Percentiles rank a stretch among this genome's conserved stretches.
Evolutionary conservation across 1,140 invertebrate genomes (phyloP).

Genomic region (Arctopsyche grandis): DNA sequence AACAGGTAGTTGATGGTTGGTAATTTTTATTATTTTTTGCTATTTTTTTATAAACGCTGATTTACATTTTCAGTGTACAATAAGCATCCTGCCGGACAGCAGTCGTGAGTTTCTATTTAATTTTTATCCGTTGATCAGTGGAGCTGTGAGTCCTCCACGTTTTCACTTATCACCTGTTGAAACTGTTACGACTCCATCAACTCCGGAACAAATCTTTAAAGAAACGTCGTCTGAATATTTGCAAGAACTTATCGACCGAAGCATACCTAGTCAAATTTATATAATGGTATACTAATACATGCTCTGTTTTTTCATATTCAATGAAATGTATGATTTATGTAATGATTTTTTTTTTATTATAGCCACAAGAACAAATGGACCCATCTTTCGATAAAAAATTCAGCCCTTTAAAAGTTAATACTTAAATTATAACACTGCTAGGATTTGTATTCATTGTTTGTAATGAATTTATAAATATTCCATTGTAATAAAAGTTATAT

Average conservation of each 20-base stretch:
- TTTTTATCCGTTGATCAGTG: constrained; percentile 77
- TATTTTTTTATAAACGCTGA: background rate
- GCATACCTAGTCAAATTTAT: constrained; percentile 48
- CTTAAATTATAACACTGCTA: constrained; percentile 24
- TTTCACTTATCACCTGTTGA: constrained; percentile 70
- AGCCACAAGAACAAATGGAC: constrained; percentile 49
- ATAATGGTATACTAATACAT: constrained; percentile 46
- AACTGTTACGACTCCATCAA: constrained; percentile 59
- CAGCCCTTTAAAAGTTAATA: constrained; percentile 39
- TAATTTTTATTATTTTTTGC: background rate
- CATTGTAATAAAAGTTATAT: background rate
- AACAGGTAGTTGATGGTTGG: constrained; percentile 70
- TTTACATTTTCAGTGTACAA: constrained; percentile 66
- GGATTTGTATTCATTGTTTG: no score
- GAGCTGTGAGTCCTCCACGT: constrained; percentile 75
- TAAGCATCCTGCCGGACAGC: constrained; percentile 73
- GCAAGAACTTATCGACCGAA: constrained; percentile 55
- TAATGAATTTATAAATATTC: background rate
- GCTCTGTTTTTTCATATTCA: background rate
- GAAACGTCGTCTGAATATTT: constrained; percentile 64
- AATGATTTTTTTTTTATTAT: constrained; percentile 36
- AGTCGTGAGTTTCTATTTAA: constrained; percentile 74
- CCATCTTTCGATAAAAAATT: constrained; percentile 39
- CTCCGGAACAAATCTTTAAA: constrained; percentile 60
- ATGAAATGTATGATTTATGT: background rate